Base-by-base conservation (phyloP, 2,113 vertebrate genomes). In the Engraulis encrasicolus region DNA sequence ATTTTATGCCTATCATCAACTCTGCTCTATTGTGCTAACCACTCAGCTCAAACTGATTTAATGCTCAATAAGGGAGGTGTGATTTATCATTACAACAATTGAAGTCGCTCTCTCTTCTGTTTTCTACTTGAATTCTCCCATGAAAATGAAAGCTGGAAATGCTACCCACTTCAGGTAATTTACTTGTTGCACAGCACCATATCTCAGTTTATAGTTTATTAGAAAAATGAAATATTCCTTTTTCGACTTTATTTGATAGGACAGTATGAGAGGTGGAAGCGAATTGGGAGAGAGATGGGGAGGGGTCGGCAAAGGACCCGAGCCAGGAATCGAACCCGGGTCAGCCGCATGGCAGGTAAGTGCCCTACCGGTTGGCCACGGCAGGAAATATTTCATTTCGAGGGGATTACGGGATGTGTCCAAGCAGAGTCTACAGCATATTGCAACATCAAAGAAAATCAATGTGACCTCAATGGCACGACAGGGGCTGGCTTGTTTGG, bases 1-100 rank as follows among this genome's bases (percentile, higher is more conserved):
- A n/a, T 78, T 80, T 78, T 58, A 81, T 38, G 80, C 11, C 50
- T 61, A 36, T 89, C 81, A 71, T 80, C 66, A 38, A 23, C 5
- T 80, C 58, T 45, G 36, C 34, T 40, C 84, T 71, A 31, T 48
- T 27, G 74, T 80, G 79, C 77, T 77, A 58, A 49, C 18, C 7
- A 15, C 40, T 49, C 37, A 38, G 27, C 37, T 34, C 78, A 45
- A 54, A 52, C 52, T 82, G 85, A 85, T 87, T 86, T 80, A 83
- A 83, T 77, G 85, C 83, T 34, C 6, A 82, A 40, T 45, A 27
- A 66, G 50, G 34, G 15, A 7, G 23, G 19, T 61, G 49, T 18
- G 66, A 50, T 78, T 86, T 78, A 82, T 82, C 50, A 81, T 48
- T 20, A 18, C 7, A 50, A 48, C 58, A 71, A 45, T 66, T 23